Evolutionary conservation across 2,888 invertebrate genomes (phyloP), one percentile per base, ranked within the genome.

Genomic region (Galerucella calmariensis): DNA sequence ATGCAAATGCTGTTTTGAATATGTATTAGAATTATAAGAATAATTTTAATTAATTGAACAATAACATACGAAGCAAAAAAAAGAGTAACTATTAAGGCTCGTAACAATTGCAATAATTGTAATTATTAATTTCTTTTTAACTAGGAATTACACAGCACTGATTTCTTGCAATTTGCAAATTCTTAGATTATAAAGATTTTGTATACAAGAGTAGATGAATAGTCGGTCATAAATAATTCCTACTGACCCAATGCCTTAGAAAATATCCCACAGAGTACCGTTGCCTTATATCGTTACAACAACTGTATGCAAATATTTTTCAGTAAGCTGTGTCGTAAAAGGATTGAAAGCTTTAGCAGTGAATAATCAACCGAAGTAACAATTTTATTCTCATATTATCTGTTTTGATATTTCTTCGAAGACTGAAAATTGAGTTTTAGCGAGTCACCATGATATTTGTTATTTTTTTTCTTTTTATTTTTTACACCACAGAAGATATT

Each of bases 291-390:
- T 14, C 12, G 9, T 61, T 61, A 61, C 61, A 27, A 61, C 56
- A 56, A 56, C 56, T 61, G 12, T 61, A 61, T 61, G 61, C 61
- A 61, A 61, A 61, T 16, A 35, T 27, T 61, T 61, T 61, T n/a
- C 61, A 14, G 61, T 27, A 35, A 59, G 14, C 12, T 4, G 3
- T 24, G 8, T 58, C n/a, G 24, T 24, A 59, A 27, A 61, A 35
- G 61, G 61, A 27, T 61, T 61, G 14, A 61, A 9, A 56, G 51
- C n/a, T 51, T 8, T 8, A 41, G 35, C 35, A 41, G 16, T 56
- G 56, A 16, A 16, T 56, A 56, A 16, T 10, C 56, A 56, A 56
- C 56, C 56, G 10, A 4, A n/a, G n/a, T 53, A n/a, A n/a, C 5
- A 8, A 53, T 53, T 20, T 20, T 16, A 10, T 20, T 56, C 20